phyloP scores from a whole-genome alignment of 2,113 vertebrate genomes.

The Cyanoliseus patagonus region DNA sequence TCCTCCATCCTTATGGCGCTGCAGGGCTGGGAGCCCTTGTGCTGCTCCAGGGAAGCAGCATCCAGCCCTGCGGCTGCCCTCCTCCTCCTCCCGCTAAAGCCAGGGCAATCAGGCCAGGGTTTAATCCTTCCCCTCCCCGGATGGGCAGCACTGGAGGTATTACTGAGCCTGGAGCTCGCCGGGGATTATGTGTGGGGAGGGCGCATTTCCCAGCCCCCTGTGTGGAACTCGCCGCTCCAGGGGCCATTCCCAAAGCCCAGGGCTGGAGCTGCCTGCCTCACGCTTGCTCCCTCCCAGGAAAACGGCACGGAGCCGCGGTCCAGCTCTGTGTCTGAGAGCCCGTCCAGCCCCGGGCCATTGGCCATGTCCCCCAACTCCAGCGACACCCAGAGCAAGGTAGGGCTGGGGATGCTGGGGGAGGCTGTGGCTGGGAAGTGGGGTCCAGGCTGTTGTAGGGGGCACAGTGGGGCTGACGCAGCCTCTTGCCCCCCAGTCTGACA shows the following conservation, averaged over 20 bases:
- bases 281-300: constrained; percentile 29
- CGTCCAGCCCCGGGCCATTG: constrained; percentile 1
- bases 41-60: not conserved
- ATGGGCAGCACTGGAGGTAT: not conserved
- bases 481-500: not conserved
- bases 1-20: not conserved
- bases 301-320: not conserved
- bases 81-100: not conserved
- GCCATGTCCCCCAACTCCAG: not conserved
- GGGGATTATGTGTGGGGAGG: not conserved
- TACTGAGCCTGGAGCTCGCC: constrained; percentile 12
- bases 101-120: not conserved
- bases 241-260: not conserved
- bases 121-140: constrained; percentile 26
- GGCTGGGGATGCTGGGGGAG: not conserved
- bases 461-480: fast-evolving
- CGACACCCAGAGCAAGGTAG: constrained; percentile 69
- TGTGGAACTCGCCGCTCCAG: not conserved
- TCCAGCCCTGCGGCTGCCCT: not conserved
- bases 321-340: not conserved
- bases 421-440: fast-evolving
- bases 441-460: not conserved
- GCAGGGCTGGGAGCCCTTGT: not conserved
- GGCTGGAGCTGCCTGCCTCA: not conserved
- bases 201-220: not conserved